These are phyloP conservation scores for Rhizomys pruinosus DNA, from an alignment of 2,113 vertebrate species.

Conservation along the genomic window DNA sequence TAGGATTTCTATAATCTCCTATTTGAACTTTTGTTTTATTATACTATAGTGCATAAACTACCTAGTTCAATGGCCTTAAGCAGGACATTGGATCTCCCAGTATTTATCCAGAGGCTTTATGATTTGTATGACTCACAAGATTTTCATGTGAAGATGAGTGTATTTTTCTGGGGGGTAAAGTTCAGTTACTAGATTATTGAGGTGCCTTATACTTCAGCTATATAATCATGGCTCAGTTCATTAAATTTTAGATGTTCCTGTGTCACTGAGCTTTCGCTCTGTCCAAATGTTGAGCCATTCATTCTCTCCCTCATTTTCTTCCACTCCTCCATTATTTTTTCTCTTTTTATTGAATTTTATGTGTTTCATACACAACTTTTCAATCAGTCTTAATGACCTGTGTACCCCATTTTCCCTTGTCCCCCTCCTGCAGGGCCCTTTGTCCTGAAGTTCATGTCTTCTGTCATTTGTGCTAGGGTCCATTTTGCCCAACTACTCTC, in stretches of 20 bases:
- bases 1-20: neutral
- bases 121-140: neutral
- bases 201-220: constrained; percentile 14
- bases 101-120: neutral
- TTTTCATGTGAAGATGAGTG: neutral
- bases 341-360: too few species aligned
- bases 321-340: too few species aligned
- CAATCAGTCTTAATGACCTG: too few species aligned
- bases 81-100: neutral
- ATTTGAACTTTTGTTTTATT: neutral
- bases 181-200: constrained; percentile 11
- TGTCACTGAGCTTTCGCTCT: neutral
- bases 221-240: neutral
- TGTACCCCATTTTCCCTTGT: too few species aligned
- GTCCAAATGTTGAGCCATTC: neutral
- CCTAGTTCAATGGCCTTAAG: neutral
- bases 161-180: neutral
- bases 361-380: too few species aligned
- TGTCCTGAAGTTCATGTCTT: too few species aligned
- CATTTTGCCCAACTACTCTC: too few species aligned
- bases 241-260: neutral
- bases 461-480: too few species aligned
- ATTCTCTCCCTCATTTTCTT: neutral
- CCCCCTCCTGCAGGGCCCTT: too few species aligned
- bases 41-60: too few species aligned